Base-by-base conservation (phyloP, 2,797 vertebrate genomes). In the Megaceryle alcyon region DNA sequence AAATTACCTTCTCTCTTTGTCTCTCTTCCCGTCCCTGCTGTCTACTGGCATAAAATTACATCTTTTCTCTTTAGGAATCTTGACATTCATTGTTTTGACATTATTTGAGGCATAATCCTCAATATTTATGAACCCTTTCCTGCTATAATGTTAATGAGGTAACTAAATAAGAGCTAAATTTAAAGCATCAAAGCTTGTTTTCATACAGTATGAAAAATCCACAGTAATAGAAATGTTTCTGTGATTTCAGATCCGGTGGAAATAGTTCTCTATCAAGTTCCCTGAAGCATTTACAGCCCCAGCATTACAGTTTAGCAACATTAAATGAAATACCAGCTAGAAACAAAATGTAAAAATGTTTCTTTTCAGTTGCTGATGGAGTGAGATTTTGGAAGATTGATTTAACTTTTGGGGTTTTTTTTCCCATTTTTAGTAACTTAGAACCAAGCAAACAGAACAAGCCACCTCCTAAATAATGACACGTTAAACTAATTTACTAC, bases 171-270 rank as follows among this genome's bases (percentile, higher is more conserved):
- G 17, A 79, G 35, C 31, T 82, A 51, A 26, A 56, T 73, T 84
- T 69, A 41, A 88, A 41, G 11, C 54, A 75, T 66, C 82, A 82
- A 28, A 90, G 60, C 71, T 86, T 18, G 4, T 83, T 91, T 94
- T 90, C 76, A 28, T 94, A 60, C 48, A n/a, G 41, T 46, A 44
- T 79, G 56, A 88, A 59, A 91, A 95, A 82, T 86, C 84, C n/a
- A 10, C 28, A 39, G 51, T 23, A 79, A 76, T 51, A 92, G 63
- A 88, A 72, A 23, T 37, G 41, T 90, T 90, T 63, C 69, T 91
- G 31, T 91, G 69, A 81, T 88, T 86, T 86, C 70, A 94, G 66
- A 82, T 90, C 46, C 46, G 46, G 10, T 48, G 60, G 39, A 92
- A 92, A 73, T 54, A 15, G 31, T 72, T 85, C 91, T 75, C 78